Conservation (phyloP, 2,113 vertebrate species). For the Speoplatyrhinus poulsoni region DNA sequence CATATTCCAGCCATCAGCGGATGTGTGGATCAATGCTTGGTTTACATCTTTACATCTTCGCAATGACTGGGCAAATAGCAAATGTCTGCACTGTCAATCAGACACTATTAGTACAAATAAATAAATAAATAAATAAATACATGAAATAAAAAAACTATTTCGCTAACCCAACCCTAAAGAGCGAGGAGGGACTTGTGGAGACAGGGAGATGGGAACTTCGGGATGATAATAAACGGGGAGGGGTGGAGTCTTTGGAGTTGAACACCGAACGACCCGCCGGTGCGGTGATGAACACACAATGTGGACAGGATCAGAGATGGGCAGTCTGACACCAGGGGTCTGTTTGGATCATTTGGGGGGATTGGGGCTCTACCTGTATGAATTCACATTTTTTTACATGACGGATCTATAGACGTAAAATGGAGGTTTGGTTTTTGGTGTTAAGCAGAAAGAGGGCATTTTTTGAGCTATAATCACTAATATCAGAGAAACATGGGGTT, state of each 20-base stretch:
- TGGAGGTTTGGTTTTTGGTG: slow-evolving; percentile 10
- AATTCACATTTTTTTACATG: neutral
- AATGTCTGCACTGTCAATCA: slow-evolving; percentile 46
- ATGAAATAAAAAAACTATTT: neutral
- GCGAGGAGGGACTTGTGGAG: slow-evolving; percentile 19
- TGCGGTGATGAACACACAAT: slow-evolving; percentile 10
- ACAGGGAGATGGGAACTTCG: neutral
- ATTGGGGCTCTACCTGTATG: neutral
- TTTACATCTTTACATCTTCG: slow-evolving; percentile 63
- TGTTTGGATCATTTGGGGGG: slow-evolving; percentile 26
- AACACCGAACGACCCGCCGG: slow-evolving; percentile 28
- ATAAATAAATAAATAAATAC: slow-evolving; percentile 19
- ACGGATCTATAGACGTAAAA: slow-evolving; percentile 23
- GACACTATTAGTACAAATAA: slow-evolving; percentile 59
- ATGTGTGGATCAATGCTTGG: slow-evolving; percentile 64
- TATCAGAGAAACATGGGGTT: slow-evolving; percentile 74
- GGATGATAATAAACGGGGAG: neutral
- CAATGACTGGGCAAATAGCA: slow-evolving; percentile 58
- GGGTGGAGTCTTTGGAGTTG: slow-evolving; percentile 41
- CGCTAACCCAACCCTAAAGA: slow-evolving; percentile 15
- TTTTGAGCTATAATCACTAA: slow-evolving; percentile 9
- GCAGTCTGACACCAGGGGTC: slow-evolving; percentile 6
- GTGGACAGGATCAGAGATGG: slow-evolving; percentile 17
- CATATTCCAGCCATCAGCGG: slow-evolving; percentile 56
- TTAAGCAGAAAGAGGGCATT: neutral